Percentiles rank a stretch among this genome's conserved stretches.
These are phyloP conservation scores for Ooceraea biroi DNA, from an alignment of 1,140 invertebrate species.

Conservation along the genomic window DNA sequence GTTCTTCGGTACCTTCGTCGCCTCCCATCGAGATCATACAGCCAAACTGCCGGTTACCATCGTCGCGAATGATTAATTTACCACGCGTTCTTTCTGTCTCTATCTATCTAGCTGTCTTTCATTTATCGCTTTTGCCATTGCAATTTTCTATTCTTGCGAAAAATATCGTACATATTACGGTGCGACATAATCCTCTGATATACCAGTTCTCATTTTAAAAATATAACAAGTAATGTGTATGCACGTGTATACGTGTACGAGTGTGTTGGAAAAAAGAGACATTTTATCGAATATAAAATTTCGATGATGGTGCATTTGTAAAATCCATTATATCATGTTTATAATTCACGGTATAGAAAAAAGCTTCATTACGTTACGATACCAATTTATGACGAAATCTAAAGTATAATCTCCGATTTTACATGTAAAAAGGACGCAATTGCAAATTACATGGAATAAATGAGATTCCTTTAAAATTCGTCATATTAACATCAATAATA, in stretches of 20 bases:
- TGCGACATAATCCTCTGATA: too few relatives aligned
- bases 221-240: not conserved
- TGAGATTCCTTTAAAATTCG: too few relatives aligned
- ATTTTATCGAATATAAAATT: conserved; percentile 41
- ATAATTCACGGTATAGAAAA: conserved; percentile 41
- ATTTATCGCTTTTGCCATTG: not conserved
- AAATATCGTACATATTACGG: not conserved
- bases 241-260: not conserved
- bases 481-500: too few relatives aligned
- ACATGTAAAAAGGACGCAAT: too few relatives aligned
- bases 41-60: conserved; percentile 35
- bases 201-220: conserved; percentile 15
- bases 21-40: conserved; percentile 27
- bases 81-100: not conserved
- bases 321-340: conserved; percentile 32
- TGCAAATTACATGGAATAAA: too few relatives aligned
- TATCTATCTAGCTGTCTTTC: too few relatives aligned
- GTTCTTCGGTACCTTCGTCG: conserved; percentile 31
- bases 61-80: conserved; percentile 58
- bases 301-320: conserved; percentile 33
- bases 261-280: not conserved
- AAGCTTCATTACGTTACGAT: conserved; percentile 39
- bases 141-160: conserved; percentile 22
- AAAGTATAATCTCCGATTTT: too few relatives aligned
- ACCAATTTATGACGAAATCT: conserved; percentile 12